phyloP scores from a whole-genome alignment of 2,888 invertebrate genomes.

The Diarsia mendica region DNA sequence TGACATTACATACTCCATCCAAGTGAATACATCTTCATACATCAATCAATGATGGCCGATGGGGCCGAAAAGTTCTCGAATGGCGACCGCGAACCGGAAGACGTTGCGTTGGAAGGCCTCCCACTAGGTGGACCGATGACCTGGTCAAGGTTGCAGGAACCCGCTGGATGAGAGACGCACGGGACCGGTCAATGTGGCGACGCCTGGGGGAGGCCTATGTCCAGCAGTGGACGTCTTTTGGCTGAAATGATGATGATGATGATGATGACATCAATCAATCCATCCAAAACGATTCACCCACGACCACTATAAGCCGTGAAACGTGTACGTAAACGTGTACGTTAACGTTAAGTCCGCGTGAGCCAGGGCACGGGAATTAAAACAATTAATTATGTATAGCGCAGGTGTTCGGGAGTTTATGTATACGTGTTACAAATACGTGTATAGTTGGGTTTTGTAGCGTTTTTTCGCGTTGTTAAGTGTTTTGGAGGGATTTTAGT shows the following conservation, averaged over 20 bases:
- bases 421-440: background rate
- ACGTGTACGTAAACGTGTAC: constrained; percentile 22
- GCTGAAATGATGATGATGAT: no score
- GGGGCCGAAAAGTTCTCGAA: no score
- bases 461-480: constrained; percentile 1
- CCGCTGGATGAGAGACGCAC: no score
- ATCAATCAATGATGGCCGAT: background rate
- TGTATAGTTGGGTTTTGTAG: background rate
- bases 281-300: background rate
- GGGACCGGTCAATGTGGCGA: no score
- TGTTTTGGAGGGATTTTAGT: background rate
- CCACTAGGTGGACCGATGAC: no score
- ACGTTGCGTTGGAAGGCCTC: no score
- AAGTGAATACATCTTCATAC: background rate
- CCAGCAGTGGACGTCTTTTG: no score
- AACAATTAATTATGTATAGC: constrained; percentile 59
- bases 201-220: no score
- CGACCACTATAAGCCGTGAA: background rate
- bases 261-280: background rate
- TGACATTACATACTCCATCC: background rate
- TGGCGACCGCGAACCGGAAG: no score
- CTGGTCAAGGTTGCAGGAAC: no score
- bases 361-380: constrained; percentile 47
- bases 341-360: constrained; percentile 26
- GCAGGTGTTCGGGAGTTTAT: constrained; percentile 33